These are phyloP conservation scores for Acropternis orthonyx DNA, from an alignment of 2,797 vertebrate genomes.

Conservation along the genomic window DNA sequence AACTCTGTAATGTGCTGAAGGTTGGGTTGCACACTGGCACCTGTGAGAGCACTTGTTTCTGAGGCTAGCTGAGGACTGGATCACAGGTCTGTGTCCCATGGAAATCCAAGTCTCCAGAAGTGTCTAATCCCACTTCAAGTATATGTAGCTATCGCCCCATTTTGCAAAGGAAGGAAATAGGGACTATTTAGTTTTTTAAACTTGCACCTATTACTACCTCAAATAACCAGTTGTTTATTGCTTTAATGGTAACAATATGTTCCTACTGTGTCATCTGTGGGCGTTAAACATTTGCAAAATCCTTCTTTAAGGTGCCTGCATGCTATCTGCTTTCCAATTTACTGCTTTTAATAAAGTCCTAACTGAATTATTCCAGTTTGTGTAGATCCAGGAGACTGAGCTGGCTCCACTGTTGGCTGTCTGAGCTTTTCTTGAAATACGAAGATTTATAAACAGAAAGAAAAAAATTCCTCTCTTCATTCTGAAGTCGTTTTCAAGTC, in stretches of 20 bases:
- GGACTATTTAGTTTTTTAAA: background rate
- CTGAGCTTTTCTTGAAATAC: background rate
- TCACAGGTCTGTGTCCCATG: background rate
- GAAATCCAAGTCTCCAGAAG: background rate
- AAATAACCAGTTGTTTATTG: background rate
- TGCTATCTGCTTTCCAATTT: constrained; percentile 14
- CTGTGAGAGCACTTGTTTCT: background rate
- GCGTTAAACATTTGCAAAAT: background rate
- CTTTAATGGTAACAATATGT: background rate
- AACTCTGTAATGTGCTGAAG: background rate
- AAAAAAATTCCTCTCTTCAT: background rate
- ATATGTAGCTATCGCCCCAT: rapidly evolving
- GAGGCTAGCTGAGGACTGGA: background rate
- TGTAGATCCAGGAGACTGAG: background rate
- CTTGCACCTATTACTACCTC: background rate
- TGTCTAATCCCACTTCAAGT: background rate
- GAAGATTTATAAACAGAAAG: background rate
- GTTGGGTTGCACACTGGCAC: background rate
- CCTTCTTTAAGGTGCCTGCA: background rate
- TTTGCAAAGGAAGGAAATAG: background rate
- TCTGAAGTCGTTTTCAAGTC: background rate
- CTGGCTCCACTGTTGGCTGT: background rate
- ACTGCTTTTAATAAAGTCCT: background rate
- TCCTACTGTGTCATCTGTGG: background rate
- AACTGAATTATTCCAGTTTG: background rate